Percentiles rank a stretch among this genome's conserved stretches.
Conservation (phyloP, 2,797 vertebrate species). For the Sibirionetta formosa region DNA sequence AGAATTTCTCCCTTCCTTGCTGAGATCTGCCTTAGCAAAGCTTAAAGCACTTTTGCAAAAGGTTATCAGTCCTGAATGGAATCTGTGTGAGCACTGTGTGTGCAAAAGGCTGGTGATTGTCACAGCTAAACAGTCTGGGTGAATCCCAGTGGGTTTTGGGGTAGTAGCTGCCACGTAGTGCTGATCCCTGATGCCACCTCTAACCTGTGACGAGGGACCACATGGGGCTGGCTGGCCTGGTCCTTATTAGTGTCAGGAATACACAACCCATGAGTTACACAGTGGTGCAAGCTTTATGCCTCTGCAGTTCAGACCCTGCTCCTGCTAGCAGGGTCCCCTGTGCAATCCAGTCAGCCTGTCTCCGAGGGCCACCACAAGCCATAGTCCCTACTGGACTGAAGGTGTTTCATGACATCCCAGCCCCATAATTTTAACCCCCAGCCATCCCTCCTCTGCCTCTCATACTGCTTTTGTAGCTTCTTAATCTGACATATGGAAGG, state of each 20-base stretch:
- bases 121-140: rapidly evolving
- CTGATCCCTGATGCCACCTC: too few relatives aligned
- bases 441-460: background rate
- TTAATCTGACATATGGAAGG: background rate
- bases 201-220: background rate
- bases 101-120: background rate
- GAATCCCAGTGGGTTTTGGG: background rate
- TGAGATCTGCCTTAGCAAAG: background rate
- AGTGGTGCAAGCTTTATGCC: background rate
- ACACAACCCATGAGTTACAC: background rate
- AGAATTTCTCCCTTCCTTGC: rapidly evolving
- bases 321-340: background rate
- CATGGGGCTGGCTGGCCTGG: background rate
- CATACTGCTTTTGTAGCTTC: rapidly evolving
- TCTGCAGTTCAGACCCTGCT: background rate
- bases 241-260: too few relatives aligned
- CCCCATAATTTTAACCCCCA: background rate
- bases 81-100: rapidly evolving
- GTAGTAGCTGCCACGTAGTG: background rate
- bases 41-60: background rate
- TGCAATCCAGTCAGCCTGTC: background rate
- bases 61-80: background rate
- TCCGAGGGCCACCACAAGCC: background rate
- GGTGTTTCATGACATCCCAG: background rate
- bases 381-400: rapidly evolving